These are phyloP conservation scores for Cassiopea andromeda DNA, from an alignment of 30 jellyfish, hydroid and myxozoan genomes.

Conservation along the genomic window DNA sequence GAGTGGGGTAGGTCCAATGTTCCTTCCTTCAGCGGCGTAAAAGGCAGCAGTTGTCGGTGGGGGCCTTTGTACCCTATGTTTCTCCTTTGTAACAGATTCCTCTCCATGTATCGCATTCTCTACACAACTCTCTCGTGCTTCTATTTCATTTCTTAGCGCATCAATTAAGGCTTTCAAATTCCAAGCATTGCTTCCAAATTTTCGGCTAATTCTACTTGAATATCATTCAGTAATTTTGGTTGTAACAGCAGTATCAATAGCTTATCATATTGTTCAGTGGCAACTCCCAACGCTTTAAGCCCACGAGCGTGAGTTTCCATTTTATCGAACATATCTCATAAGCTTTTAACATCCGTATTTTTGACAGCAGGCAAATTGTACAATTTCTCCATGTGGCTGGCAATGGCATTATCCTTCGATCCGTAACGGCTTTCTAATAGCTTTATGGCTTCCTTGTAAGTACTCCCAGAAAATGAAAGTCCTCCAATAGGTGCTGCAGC, in stretches of 20 bases:
- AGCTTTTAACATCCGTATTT: background rate
- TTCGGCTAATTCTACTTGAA: background rate
- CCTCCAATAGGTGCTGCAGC: constrained; percentile 38
- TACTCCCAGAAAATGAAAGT: constrained; percentile 3
- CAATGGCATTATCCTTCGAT: background rate
- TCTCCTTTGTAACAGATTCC: background rate
- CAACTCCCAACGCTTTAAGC: background rate
- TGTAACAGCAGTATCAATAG: no score
- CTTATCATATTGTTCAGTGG: no score
- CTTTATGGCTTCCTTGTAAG: constrained; percentile 13
- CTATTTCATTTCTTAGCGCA: background rate
- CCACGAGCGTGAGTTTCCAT: constrained; percentile 2
- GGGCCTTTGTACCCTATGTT: background rate
- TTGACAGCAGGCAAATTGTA: no score
- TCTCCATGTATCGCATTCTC: background rate
- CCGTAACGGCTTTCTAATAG: constrained; percentile 30
- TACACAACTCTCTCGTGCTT: background rate
- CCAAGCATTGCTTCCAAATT: background rate
- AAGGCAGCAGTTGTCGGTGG: no score
- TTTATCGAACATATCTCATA: background rate
- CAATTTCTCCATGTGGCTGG: background rate
- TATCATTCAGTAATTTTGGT: no score
- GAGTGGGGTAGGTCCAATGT: background rate
- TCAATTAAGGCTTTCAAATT: background rate
- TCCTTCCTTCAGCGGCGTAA: background rate